Evolutionary conservation across 2,113 vertebrate species (phyloP), one percentile per base, ranked within the genome.

Genomic region (Peromyscus maniculatus): DNA sequence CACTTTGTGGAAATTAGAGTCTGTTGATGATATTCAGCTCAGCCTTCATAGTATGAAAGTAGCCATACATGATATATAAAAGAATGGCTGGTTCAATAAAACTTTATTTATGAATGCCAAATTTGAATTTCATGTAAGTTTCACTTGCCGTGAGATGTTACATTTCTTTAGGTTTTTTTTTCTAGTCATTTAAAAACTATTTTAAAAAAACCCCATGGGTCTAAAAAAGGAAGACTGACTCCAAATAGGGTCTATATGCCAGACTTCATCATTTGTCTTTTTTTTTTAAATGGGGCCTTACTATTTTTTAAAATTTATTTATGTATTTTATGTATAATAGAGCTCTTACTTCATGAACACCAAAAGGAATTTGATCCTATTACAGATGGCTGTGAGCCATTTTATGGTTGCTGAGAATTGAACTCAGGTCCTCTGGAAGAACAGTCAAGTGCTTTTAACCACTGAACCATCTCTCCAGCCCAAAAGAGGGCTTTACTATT

Each of bases 101-200:
- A 64, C 7, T 62, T 62, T 78, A 49, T 49, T 78, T 62, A 62
- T 64, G n/a, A 84, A 64, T 64, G 24, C 59, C 62, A 67, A 74
- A 39, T 78, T 71, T 80, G 55, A 93, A 93, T 92, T 72, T 89
- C 64, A 33, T 94, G 28, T 78, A 31, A 91, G 84, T 91, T 95
- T 92, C 24, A 43, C 59, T 84, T 31, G n/a, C 43, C 57, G 43
- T 0, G 57, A 80, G 52, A n/a, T 62, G 62, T 39, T 64, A 28
- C n/a, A 64, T 84, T 84, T 16, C n/a, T 43, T 64, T 64, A 17
- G 13, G 5, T 57, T 11, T 84, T 59, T 84, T 84, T 17, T 39
- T 43, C 36, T 12, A 62, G 36, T 13, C 57, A 62, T 62, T 83
- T 62, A 74, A 87, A 83, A 75, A 71, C 12, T 8, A n/a, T 57